phyloP scores from a whole-genome alignment of 2,797 vertebrate species.

The Octomys mimax region DNA sequence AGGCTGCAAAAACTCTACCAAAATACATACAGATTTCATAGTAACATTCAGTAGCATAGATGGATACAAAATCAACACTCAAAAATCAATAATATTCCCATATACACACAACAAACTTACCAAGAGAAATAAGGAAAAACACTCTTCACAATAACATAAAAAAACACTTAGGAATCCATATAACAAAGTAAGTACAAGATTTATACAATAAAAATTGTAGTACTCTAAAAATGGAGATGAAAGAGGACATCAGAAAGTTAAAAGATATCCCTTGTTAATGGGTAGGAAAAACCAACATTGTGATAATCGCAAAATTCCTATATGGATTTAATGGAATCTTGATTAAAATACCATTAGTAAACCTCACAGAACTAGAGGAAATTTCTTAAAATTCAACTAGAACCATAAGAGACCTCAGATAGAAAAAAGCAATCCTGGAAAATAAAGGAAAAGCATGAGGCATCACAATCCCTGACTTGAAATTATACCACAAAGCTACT shows the following conservation, averaged over 20 bases:
- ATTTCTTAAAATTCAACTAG: too few relatives aligned
- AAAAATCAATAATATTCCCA: not conserved
- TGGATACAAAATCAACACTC: not conserved
- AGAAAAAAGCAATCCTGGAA: too few relatives aligned
- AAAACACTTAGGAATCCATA: not conserved
- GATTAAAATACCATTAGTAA: too few relatives aligned
- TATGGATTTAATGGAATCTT: too few relatives aligned
- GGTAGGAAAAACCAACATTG: too few relatives aligned
- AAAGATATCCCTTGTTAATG: not conserved
- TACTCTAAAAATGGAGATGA: not conserved
- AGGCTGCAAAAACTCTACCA: not conserved
- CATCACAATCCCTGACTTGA: not conserved
- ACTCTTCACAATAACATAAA: not conserved
- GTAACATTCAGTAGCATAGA: not conserved
- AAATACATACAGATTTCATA: not conserved
- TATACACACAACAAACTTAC: not conserved
- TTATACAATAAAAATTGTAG: not conserved
- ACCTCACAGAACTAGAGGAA: too few relatives aligned
- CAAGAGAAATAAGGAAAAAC: not conserved
- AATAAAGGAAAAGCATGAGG: not conserved
- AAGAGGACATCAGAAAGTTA: not conserved
- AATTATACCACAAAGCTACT: not conserved
- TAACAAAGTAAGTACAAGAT: not conserved
- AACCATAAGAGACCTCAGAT: too few relatives aligned
- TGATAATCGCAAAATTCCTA: too few relatives aligned